These are phyloP conservation scores for Exocentrus adspersus DNA, from an alignment of 2,888 invertebrate species.

Conservation along the genomic window DNA sequence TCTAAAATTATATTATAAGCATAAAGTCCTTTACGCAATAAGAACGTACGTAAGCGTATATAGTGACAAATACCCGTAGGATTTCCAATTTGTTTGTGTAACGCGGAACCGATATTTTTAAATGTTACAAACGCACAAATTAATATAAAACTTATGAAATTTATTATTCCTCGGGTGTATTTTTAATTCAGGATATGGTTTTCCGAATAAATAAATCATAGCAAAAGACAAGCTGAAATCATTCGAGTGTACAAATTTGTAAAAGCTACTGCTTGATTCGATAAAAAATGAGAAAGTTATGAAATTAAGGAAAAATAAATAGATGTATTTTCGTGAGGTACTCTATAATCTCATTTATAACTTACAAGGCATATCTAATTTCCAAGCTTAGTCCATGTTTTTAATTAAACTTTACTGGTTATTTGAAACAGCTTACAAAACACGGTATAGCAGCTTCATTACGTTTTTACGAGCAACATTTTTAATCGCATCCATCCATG, in stretches of 20 bases:
- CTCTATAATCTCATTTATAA: background rate
- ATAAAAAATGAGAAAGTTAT: too few species aligned
- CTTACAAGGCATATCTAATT: background rate
- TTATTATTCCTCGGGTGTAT: too few species aligned
- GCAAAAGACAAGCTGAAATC: too few species aligned
- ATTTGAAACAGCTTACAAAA: background rate
- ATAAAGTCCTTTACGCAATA: background rate
- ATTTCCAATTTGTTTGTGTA: background rate
- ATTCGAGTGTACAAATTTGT: too few species aligned
- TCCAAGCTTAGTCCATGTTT: background rate
- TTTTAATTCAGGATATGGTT: too few species aligned
- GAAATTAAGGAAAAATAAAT: background rate
- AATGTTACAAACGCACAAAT: background rate
- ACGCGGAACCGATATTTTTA: background rate
- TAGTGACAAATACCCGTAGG: background rate
- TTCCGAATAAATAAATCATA: too few species aligned
- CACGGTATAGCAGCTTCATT: constrained; percentile 1
- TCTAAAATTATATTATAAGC: background rate
- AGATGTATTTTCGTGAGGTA: background rate
- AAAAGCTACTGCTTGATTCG: too few species aligned
- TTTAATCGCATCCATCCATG: constrained; percentile 1
- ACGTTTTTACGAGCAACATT: background rate
- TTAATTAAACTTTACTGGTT: background rate
- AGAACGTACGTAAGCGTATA: background rate
- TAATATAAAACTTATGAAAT: background rate